Evolutionary conservation across 2,797 vertebrate species (phyloP), one percentile per base, ranked within the genome.

Genomic region (Martes flavigula): DNA sequence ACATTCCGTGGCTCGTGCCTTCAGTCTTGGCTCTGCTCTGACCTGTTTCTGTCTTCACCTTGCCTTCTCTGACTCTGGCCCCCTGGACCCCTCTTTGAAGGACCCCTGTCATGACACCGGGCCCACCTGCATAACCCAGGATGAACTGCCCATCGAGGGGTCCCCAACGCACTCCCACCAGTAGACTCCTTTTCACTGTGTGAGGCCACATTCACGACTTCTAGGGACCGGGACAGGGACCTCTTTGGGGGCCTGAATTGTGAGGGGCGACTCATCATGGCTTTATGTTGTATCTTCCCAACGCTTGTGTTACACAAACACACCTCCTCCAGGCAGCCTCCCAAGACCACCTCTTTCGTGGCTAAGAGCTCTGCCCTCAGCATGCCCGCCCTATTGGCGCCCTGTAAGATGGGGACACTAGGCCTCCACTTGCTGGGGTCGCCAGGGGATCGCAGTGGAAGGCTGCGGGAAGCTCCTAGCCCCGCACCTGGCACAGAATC

Each of bases 401-500:
- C 30, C 32, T 23, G 27, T 4, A 10, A 51, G 73, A 11, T 0
- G 17, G 4, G 17, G 72, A 48, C 25, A 3, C 14, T 0, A 7
- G 32, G 0, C 0, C 30, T 13, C 20, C 32, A 0, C 18, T 5
- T 1, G 30, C 23, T 38, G 0, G 6, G 43, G 40, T 2, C 3
- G 46, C n/a, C 23, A 10, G 2, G 68, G 21, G 62, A 38, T 56
- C 2, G 11, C 3, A 0, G 4, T 2, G 3, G 64, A 4, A 68
- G 60, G 11, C 0, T 0, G 27, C 12, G 0, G 17, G 3, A 18
- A 4, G 56, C 72, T 14, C 43, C 48, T 1, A 6, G 60, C 38
- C 64, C 60, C 0, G 0, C 0, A 1, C 40, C 79, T 32, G 0
- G 32, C 27, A 0, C 2, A 1, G 1, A 4, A 13, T 13, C 30